Evolutionary conservation across 2,113 vertebrate genomes (phyloP).

Genomic region (Gracilinanus agilis): DNA sequence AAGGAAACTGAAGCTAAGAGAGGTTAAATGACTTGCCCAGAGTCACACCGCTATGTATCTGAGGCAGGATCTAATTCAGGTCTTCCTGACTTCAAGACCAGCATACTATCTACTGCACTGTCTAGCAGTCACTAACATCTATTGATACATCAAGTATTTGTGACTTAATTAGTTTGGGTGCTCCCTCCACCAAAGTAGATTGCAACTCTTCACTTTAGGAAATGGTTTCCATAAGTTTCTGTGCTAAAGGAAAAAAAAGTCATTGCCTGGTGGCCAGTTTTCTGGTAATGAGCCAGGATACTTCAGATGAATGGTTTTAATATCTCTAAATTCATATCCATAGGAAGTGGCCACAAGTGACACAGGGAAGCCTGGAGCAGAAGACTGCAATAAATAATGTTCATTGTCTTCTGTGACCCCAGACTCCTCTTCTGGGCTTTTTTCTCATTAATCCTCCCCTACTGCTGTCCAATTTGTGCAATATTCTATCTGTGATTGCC

Average conservation of each 20-base stretch:
- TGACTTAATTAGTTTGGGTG: background rate
- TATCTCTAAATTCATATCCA: background rate
- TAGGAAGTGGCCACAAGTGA: background rate
- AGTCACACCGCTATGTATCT: background rate
- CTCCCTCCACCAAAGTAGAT: background rate
- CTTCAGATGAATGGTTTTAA: background rate
- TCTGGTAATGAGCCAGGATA: background rate
- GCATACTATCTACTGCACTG: background rate
- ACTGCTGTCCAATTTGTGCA: background rate
- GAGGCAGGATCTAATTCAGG: background rate
- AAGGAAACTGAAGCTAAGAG: background rate
- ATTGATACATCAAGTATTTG: background rate
- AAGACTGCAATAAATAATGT: background rate
- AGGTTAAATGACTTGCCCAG: background rate
- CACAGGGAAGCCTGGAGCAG: background rate
- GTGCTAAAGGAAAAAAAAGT: background rate
- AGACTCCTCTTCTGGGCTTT: background rate
- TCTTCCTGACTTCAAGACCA: background rate
- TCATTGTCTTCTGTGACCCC: background rate
- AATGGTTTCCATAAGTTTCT: background rate
- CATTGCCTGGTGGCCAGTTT: background rate
- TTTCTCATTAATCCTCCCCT: background rate
- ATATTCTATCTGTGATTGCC: background rate
- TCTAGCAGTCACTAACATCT: background rate
- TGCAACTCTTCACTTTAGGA: background rate